These are phyloP conservation scores for Agrilus planipennis DNA, from an alignment of 1,140 invertebrate species.

Conservation along the genomic window DNA sequence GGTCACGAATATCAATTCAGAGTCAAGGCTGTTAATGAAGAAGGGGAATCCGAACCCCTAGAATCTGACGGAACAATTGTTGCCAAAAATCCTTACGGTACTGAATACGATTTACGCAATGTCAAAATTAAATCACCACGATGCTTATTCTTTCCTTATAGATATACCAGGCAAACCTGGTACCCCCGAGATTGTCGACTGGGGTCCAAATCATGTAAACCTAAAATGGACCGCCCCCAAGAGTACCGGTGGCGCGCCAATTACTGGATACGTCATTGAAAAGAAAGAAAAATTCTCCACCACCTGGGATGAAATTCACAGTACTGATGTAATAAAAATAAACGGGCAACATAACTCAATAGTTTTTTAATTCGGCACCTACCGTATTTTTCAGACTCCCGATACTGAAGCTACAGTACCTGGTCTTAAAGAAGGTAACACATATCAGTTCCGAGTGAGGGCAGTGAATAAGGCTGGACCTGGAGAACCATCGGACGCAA, in stretches of 20 bases:
- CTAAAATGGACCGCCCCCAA: slow-evolving; percentile 89
- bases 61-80: slow-evolving; percentile 72
- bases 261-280: slow-evolving; percentile 92
- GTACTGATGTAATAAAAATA: slow-evolving; percentile 47
- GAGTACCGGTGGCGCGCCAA: slow-evolving; percentile 83
- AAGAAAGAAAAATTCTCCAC: slow-evolving; percentile 87
- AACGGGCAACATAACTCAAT: neutral
- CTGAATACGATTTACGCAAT: slow-evolving; percentile 34
- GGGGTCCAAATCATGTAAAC: slow-evolving; percentile 85
- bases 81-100: slow-evolving; percentile 87
- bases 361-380: neutral
- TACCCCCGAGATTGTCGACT: slow-evolving; percentile 79
- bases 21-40: slow-evolving; percentile 95
- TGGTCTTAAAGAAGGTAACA: slow-evolving; percentile 81
- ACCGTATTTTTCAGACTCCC: slow-evolving; percentile 43
- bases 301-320: slow-evolving; percentile 80
- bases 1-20: slow-evolving; percentile 94
- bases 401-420: slow-evolving; percentile 70
- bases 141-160: slow-evolving; percentile 21
- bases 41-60: slow-evolving; percentile 93
- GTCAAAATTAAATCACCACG: slow-evolving; percentile 19
- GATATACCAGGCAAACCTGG: slow-evolving; percentile 78
- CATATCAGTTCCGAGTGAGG: slow-evolving; percentile 84
- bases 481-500: slow-evolving; percentile 79
- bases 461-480: slow-evolving; percentile 92